Evolutionary conservation across 1,140 invertebrate genomes (phyloP).

Genomic region (Drosophila subobscura): DNA sequence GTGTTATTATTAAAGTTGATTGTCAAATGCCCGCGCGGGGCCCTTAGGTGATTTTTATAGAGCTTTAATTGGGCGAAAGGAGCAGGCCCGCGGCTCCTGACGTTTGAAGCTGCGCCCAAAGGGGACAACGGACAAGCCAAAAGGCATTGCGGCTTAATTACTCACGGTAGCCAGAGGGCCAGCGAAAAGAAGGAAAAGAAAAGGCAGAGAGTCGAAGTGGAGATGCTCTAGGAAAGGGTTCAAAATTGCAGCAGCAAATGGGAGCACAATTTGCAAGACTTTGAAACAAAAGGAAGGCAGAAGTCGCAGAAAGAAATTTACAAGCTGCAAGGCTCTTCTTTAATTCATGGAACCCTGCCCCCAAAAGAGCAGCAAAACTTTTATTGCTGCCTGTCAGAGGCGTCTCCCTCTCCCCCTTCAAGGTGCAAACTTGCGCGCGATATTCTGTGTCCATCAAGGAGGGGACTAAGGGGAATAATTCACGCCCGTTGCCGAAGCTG

Average conservation of each 20-base stretch:
- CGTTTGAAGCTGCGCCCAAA: constrained; percentile 55
- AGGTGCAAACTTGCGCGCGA: constrained; percentile 56
- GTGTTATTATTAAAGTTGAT: constrained; percentile 79
- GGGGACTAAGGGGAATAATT: no score
- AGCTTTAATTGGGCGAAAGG: constrained; percentile 67
- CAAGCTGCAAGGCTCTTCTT: constrained; percentile 6
- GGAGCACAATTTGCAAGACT: no score
- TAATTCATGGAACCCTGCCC: not conserved
- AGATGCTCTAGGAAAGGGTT: not conserved
- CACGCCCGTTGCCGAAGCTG: constrained; percentile 18
- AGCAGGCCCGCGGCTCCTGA: constrained; percentile 5
- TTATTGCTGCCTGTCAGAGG: not conserved
- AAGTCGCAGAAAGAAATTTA: no score
- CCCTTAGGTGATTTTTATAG: constrained; percentile 78
- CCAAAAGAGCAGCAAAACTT: not conserved
- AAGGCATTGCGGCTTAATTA: constrained; percentile 75
- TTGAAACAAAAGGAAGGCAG: no score
- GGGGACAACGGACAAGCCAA: constrained; percentile 14
- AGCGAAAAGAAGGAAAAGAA: constrained; percentile 8
- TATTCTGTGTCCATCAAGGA: constrained; percentile 33
- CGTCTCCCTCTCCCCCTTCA: constrained; percentile 14
- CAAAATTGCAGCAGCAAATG: not conserved
- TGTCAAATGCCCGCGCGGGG: constrained; percentile 63
- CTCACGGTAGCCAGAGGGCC: constrained; percentile 60
- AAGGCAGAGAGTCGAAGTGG: not conserved